Evolutionary conservation across 2,113 vertebrate species (phyloP), one percentile per base, ranked within the genome.

Genomic region (Plestiodon gilberti): DNA sequence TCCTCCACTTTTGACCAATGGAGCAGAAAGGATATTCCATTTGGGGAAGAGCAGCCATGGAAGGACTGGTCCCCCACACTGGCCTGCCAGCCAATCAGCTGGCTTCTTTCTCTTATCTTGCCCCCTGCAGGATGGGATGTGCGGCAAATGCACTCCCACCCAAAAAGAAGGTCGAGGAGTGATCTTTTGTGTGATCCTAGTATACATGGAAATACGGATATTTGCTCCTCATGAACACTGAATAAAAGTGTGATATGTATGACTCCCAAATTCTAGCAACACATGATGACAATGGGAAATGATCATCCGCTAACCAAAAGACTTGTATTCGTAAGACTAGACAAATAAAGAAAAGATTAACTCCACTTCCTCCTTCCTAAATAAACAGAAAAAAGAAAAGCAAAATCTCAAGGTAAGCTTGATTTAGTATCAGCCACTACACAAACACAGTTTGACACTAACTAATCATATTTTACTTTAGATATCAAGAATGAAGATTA

Each of bases 401-500:
- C 43, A 77, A 13, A 76, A 6, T 33, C 30, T 62, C 67, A 62
- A 80, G 67, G 69, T 80, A 80, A 81, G 48, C 40, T 48, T 55
- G 40, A 70, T 75, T 33, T 62, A 67, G 52, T 81, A 71, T 33
- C 62, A 81, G 55, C 23, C 18, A 52, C 73, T 70, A 4, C 1
- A 22, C 52, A 20, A 13, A 38, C 71, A 57, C n/a, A 79, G 80
- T 80, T 83, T 85, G 83, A 88, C 81, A 82, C 33, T 17, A 38
- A 73, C 79, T 67, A 87, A 88, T 13, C 92, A 25, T 2, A 2
- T 80, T 81, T 59, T 82, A 52, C 84, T 88, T 92, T 90, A 87
- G 61, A 89, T 89, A 87, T 76, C 81, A 30, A 89, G 61, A 88
- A 92, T 38, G 81, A 91, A 94, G 92, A 79, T 82, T 61, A 71